A percentile compares a stretch with the other conserved stretches of the same genome.
Evolutionary conservation across 2,888 invertebrate species (phyloP).

Genomic region (Epinotia brunnichana): DNA sequence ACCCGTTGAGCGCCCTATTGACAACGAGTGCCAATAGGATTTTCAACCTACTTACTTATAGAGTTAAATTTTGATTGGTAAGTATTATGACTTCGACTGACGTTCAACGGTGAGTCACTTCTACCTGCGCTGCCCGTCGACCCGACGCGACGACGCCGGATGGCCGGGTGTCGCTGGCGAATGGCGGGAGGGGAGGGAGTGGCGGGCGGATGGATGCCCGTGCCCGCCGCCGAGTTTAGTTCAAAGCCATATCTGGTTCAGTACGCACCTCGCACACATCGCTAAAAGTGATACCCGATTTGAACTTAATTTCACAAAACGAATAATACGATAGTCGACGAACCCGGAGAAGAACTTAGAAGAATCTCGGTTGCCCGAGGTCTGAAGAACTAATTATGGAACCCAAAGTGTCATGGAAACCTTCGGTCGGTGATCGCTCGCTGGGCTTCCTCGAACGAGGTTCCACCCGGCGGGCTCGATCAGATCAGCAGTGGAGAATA

Average conservation of each 20-base stretch:
- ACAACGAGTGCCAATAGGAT: too few species aligned
- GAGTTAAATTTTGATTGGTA: too few species aligned
- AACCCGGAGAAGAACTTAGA: too few species aligned
- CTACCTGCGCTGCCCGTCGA: too few species aligned
- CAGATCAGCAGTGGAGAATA: slow-evolving; percentile 40
- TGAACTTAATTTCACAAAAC: not conserved
- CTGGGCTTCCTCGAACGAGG: slow-evolving; percentile 26
- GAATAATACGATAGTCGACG: not conserved
- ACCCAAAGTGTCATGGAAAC: not conserved
- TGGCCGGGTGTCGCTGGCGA: too few species aligned
- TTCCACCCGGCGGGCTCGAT: slow-evolving; percentile 24
- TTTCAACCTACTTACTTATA: too few species aligned
- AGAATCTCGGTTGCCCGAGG: not conserved
- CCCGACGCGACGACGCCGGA: too few species aligned
- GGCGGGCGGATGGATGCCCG: too few species aligned
- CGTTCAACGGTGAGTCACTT: too few species aligned
- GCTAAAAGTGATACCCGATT: not conserved
- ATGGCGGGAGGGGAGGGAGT: too few species aligned
- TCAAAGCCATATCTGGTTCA: not conserved
- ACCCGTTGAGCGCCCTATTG: too few species aligned
- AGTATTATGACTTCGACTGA: too few species aligned
- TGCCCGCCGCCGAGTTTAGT: not conserved
- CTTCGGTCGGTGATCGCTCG: slow-evolving; percentile 15
- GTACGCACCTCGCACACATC: not conserved
- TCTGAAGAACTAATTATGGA: not conserved